phyloP scores from a whole-genome alignment of 2,888 invertebrate species.

The Hesperia comma region DNA sequence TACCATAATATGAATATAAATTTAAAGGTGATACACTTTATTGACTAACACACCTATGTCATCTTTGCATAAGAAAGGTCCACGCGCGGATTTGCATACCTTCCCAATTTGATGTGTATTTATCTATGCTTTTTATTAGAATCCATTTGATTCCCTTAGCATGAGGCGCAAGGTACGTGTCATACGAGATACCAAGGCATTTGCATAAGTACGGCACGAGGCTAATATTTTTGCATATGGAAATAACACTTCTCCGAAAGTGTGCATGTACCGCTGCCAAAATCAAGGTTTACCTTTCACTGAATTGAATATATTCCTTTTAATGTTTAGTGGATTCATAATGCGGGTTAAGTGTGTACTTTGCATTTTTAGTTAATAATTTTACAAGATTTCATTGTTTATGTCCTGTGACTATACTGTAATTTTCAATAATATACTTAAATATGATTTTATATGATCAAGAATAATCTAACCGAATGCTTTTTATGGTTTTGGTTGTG shows the following conservation, averaged over 20 bases:
- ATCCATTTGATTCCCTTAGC: constrained; percentile 66
- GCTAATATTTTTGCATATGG: constrained; percentile 80
- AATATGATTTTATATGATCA: no score
- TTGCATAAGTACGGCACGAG: constrained; percentile 82
- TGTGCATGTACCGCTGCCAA: constrained; percentile 50
- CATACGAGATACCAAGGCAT: constrained; percentile 65
- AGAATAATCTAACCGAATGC: no score
- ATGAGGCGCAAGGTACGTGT: constrained; percentile 67
- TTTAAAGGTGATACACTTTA: constrained; percentile 11
- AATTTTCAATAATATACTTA: no score
- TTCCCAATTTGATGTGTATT: constrained; percentile 66
- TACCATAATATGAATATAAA: not conserved
- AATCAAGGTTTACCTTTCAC: constrained; percentile 23
- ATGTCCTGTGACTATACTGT: not conserved
- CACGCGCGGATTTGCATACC: constrained; percentile 79
- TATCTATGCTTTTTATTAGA: constrained; percentile 66
- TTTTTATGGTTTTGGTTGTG: no score
- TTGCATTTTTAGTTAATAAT: no score
- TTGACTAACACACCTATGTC: constrained; percentile 22
- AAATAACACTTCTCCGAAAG: constrained; percentile 74
- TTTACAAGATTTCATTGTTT: not conserved
- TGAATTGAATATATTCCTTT: constrained; percentile 28
- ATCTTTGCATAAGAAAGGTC: constrained; percentile 79
- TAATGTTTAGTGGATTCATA: not conserved
- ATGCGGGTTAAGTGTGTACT: not conserved